A percentile compares a stretch with the other conserved stretches of the same genome.
phyloP scores from a whole-genome alignment of 37 sponge, comb jelly and placozoan genomes.

The Aphrocallistes beatrix region DNA sequence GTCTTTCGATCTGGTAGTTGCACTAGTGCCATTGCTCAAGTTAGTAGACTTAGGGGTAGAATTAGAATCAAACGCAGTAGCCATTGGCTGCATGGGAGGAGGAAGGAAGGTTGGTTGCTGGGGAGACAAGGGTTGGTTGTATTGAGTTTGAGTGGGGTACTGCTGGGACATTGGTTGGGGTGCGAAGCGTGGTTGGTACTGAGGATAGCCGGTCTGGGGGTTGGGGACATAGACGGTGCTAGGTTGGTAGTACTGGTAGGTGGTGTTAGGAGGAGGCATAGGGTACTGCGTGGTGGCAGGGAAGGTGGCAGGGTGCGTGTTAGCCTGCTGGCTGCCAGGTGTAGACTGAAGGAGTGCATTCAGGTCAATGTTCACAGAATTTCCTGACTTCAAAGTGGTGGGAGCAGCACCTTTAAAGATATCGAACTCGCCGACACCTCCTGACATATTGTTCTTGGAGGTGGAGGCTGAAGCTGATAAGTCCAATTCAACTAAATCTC shows the following conservation, averaged over 20 bases:
- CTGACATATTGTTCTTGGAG: not conserved
- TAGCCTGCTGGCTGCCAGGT: not conserved
- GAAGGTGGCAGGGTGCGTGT: not conserved
- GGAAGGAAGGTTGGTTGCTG: not conserved
- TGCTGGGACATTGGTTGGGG: not conserved
- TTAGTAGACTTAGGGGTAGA: not conserved
- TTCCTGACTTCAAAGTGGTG: not conserved
- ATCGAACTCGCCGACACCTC: not conserved
- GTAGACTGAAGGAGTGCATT: not conserved
- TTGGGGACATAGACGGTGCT: not conserved
- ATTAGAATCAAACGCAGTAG: not conserved
- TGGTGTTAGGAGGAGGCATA: not conserved
- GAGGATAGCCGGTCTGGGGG: not conserved
- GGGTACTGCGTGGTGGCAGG: not conserved
- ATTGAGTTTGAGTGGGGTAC: not conserved
- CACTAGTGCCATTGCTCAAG: not conserved
- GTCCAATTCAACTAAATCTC: not conserved
- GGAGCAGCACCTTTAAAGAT: not conserved
- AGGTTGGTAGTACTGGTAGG: not conserved
- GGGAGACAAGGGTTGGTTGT: not conserved
- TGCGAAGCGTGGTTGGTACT: not conserved
- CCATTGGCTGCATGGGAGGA: not conserved
- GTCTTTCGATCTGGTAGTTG: not conserved
- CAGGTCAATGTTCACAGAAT: not conserved
- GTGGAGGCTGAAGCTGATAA: not conserved